Base-by-base conservation (phyloP, 2,888 invertebrate genomes). In the Electrophaes corylata region DNA sequence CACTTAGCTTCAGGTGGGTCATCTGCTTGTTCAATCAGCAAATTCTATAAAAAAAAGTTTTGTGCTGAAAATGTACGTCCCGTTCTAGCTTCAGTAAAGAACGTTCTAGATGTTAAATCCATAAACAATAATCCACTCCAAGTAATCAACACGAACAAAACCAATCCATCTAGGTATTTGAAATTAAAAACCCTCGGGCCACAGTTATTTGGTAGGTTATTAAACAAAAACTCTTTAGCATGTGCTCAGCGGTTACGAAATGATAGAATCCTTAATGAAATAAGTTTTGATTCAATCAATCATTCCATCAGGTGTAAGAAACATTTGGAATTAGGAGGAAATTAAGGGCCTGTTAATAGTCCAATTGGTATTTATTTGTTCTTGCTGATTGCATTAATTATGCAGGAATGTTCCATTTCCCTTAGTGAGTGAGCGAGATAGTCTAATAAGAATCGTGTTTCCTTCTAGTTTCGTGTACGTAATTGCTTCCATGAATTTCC, bases 221-320 rank as follows among this genome's bases (percentile, higher is more conserved):
- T 48, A 44, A 56, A 62, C 57, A 50, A 59, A 61, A 39, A 14
- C 35, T 6, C 33, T 29, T 48, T 41, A 49, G 50, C 44, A 62
- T 37, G 43, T 35, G 44, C 48, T 57, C 51, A 55, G 41, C 58
- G 48, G 58, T 67, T 48, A 31, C 26, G 43, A 64, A 67, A 64
- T 51, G 73, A 68, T 69, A 53, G 57, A 70, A 48, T 59, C 61
- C 31, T 51, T 69, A 72, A 74, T 71, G 61, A 67, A 52, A 67
- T 60, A 73, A 71, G 65, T 72, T 75, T 60, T 43, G 48, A 59
- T 66, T 68, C 52, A 57, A 65, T 67, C 45, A 44, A 57, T 67
- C 56, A 60, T 61, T 65, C 63, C 61, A 57, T 64, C 63, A 60
- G 53, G 60, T 64, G 56, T 44, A 52, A 55, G 55, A 26, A 59